Base-by-base conservation (phyloP, 2,797 vertebrate genomes). In the Semotilus atromaculatus region DNA sequence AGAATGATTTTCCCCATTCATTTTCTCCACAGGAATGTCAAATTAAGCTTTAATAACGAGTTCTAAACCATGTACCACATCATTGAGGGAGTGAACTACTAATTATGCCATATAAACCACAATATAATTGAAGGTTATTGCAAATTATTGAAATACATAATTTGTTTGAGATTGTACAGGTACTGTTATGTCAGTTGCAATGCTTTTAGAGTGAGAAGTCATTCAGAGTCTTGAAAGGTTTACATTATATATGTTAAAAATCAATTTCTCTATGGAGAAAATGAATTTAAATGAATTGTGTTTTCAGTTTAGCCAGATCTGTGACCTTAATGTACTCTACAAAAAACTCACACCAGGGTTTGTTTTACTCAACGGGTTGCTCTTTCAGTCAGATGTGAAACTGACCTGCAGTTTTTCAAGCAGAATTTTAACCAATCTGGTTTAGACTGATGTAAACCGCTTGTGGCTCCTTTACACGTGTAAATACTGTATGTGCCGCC, bases 401-500 rank as follows among this genome's bases (percentile, higher is more conserved):
- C 26, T 31, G 34, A 23, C 18, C 19, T 4, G 19, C 68, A 82
- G 26, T 43, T 82, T 26, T 58, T 62, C 18, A 73, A 58, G 60
- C 23, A 13, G 0, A 18, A 62, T 82, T n/a, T 83, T 3, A 83
- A 67, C 45, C 18, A 76, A 31, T 75, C 19, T 26, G 13, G 16
- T 62, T 78, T 70, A 78, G 67, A 83, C 9, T 29, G 66, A 70
- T 40, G 79, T 70, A 38, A 71, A 58, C 19, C 55, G 38, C 40
- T 60, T 60, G 53, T 58, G 38, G 80, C 23, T 82, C 66, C 48
- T 64, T 40, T 5, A 3, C 34, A 60, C 14, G 1, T 26, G 43
- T 13, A 45, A 53, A 86, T 77, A 23, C 58, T 34, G 36, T 43
- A 66, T 31, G 19, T 43, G 72, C 23, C 16, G n/a, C 36, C 16